Evolutionary conservation across 2,113 vertebrate species (phyloP).

Genomic region (Corydoras sp.): DNA sequence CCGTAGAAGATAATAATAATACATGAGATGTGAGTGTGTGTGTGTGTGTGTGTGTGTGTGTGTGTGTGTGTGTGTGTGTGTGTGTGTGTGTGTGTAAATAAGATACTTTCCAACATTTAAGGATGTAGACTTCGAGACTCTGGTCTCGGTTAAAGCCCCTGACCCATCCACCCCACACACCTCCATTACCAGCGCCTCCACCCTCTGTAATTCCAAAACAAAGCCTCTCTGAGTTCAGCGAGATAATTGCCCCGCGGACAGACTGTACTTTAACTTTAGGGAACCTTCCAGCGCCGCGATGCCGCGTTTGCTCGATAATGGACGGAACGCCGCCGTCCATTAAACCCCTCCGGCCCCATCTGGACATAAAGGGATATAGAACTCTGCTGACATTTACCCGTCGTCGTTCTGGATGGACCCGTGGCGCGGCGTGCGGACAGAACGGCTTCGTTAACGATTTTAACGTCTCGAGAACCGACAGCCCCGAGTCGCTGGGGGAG

Average conservation of each 20-base stretch:
- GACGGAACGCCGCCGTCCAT: constrained; percentile 69
- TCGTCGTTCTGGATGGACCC: constrained; percentile 65
- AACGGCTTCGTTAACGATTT: constrained; percentile 59
- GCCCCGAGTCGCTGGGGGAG: not conserved
- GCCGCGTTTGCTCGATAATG: constrained; percentile 69
- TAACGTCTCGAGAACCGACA: constrained; percentile 44
- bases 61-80: no score
- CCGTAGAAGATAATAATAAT: no score
- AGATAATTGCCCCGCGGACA: constrained; percentile 48
- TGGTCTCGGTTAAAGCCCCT: not conserved
- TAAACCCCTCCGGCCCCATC: constrained; percentile 65
- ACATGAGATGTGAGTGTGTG: no score
- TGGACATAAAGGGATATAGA: constrained; percentile 71
- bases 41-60: no score
- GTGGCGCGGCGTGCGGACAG: constrained; percentile 52
- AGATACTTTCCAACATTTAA: no score
- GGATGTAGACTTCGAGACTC: no score
- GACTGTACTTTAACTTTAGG: constrained; percentile 55
- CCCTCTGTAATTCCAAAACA: constrained; percentile 39
- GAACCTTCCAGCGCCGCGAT: constrained; percentile 59
- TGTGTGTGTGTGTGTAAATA: no score
- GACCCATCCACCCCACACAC: constrained; percentile 10
- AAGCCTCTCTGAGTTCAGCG: constrained; percentile 44
- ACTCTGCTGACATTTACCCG: constrained; percentile 69
- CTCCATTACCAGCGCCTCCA: constrained; percentile 33